phyloP scores from a whole-genome alignment of 1,140 invertebrate genomes.

The Drosophila mayri region DNA sequence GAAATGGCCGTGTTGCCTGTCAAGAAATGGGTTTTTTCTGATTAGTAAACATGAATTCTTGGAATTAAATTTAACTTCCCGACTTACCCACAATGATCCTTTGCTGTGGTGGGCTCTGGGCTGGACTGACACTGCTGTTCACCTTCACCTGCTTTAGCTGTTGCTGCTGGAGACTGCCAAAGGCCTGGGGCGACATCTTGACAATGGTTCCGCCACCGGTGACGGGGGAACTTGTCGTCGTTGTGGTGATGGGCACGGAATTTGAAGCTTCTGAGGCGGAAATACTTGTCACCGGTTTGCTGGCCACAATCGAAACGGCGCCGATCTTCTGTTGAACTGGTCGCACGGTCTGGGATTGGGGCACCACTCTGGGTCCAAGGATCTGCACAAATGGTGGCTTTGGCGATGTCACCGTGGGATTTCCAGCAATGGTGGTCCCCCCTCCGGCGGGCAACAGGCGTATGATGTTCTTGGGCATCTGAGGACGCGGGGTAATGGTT shows the following conservation, averaged over 20 bases:
- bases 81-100: slow-evolving; percentile 75
- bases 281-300: slow-evolving; percentile 36
- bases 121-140: slow-evolving; percentile 32
- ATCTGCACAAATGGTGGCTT: slow-evolving; percentile 64
- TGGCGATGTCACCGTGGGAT: not conserved
- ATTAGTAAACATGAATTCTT: not conserved
- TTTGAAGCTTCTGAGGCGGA: slow-evolving; percentile 10
- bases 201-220: slow-evolving; percentile 63
- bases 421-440: not conserved
- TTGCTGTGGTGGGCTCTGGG: slow-evolving; percentile 53
- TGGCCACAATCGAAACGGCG: slow-evolving; percentile 62
- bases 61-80: fast-evolving
- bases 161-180: slow-evolving; percentile 61
- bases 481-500: slow-evolving; percentile 55
- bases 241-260: slow-evolving; percentile 5
- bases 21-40: not conserved
- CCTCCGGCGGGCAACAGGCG: slow-evolving; percentile 56
- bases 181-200: slow-evolving; percentile 80
- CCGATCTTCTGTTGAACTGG: slow-evolving; percentile 69
- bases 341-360: slow-evolving; percentile 63
- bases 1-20: slow-evolving; percentile 77
- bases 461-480: slow-evolving; percentile 73
- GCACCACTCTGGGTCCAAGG: slow-evolving; percentile 68
- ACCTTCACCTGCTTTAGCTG: slow-evolving; percentile 55
- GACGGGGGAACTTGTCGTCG: slow-evolving; percentile 13